These are phyloP conservation scores for Paedocypris micromegethes DNA, from an alignment of 2,797 vertebrate genomes.

Conservation along the genomic window DNA sequence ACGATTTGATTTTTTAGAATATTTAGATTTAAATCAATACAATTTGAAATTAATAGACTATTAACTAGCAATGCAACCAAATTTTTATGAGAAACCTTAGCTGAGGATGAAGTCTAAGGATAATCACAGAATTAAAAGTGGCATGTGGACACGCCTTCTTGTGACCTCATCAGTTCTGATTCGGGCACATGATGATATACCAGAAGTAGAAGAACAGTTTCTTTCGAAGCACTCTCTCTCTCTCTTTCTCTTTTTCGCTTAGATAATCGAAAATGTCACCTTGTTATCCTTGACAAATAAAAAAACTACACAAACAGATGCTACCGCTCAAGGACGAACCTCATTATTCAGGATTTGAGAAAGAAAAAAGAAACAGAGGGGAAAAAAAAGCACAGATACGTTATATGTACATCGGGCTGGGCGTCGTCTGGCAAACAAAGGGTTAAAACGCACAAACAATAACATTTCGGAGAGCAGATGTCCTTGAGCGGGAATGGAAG, in stretches of 20 bases:
- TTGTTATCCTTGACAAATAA: constrained; percentile 15
- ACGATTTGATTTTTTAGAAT: no score
- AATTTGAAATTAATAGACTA: no score
- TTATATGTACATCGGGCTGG: not conserved
- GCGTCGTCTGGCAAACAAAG: constrained; percentile 41
- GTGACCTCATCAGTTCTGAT: constrained; percentile 30
- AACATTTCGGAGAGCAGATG: constrained; percentile 84
- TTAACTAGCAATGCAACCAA: no score
- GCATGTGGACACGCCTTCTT: constrained; percentile 18
- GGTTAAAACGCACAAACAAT: constrained; percentile 82
- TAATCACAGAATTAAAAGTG: constrained; percentile 23
- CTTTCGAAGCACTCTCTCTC: not conserved
- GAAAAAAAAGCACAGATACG: no score
- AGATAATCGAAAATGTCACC: constrained; percentile 4
- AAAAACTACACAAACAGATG: not conserved
- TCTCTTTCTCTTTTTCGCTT: no score
- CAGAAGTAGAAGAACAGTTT: constrained; percentile 26
- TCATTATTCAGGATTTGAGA: constrained; percentile 4
- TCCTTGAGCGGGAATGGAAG: constrained; percentile 88
- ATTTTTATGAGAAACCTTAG: not conserved
- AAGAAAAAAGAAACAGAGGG: not conserved
- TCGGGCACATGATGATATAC: not conserved
- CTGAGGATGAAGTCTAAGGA: constrained; percentile 27
- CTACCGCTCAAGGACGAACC: not conserved
- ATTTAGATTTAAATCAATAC: no score